A percentile compares a stretch with the other conserved stretches of the same genome.
phyloP scores from a whole-genome alignment of 2,113 vertebrate genomes.

The Tamias sibiricus region DNA sequence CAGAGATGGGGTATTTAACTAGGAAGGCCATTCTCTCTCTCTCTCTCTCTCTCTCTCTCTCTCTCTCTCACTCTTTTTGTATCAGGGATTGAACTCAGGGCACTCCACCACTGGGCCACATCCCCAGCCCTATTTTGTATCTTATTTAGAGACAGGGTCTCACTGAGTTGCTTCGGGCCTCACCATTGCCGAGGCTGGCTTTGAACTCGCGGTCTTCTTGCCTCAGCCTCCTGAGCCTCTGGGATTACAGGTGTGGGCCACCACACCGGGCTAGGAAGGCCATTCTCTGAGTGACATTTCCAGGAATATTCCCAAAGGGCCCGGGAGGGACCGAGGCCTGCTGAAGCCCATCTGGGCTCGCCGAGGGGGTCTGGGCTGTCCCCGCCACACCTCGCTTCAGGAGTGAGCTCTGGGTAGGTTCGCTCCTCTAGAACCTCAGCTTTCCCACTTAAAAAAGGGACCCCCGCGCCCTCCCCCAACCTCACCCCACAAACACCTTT shows the following conservation, averaged over 20 bases:
- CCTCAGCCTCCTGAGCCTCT: too few species aligned
- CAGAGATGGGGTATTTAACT: not conserved
- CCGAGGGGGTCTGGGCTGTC: not conserved
- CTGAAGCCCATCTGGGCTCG: not conserved
- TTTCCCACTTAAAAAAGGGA: not conserved
- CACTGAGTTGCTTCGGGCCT: too few species aligned
- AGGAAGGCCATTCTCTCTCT: not conserved
- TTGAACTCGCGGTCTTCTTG: too few species aligned
- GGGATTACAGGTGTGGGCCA: too few species aligned
- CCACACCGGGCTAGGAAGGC: too few species aligned
- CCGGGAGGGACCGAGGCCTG: not conserved
- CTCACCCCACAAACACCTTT: not conserved
- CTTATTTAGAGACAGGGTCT: too few species aligned
- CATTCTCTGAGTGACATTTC: not conserved
- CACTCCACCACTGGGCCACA: too few species aligned
- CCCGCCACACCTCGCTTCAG: not conserved
- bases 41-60: too few species aligned
- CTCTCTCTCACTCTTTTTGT: too few species aligned
- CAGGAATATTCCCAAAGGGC: not conserved
- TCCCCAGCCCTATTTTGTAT: too few species aligned
- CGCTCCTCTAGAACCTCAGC: not conserved
- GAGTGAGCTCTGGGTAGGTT: not conserved
- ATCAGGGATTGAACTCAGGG: too few species aligned
- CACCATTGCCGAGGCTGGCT: too few species aligned
- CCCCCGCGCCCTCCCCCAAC: not conserved